Conservation (phyloP, 2,113 vertebrate genomes). For the Anthoscopus minutus region DNA sequence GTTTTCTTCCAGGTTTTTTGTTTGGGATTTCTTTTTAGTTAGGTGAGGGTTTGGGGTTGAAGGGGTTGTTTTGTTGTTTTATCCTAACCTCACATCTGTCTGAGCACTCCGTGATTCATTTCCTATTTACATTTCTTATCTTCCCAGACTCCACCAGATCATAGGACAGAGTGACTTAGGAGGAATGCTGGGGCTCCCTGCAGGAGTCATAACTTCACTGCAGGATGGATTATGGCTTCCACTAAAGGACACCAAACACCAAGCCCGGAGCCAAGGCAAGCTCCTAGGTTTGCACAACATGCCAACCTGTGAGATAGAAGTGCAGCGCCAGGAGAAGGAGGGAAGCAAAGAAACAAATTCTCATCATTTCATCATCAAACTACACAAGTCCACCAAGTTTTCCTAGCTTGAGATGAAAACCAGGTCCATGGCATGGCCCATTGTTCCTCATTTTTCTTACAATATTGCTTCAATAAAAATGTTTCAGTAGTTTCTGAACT, state of each 20-base stretch:
- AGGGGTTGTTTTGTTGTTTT: neutral
- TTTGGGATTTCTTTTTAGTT: neutral
- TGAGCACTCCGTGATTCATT: rapidly evolving
- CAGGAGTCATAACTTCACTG: neutral
- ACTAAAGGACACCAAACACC: neutral
- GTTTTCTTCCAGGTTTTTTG: neutral
- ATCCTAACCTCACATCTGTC: neutral
- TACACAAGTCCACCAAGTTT: neutral
- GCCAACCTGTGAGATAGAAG: rapidly evolving
- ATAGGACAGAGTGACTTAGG: rapidly evolving
- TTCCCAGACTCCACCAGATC: neutral
- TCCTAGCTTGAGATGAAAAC: neutral
- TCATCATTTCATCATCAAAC: neutral
- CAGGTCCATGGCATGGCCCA: too few relatives aligned
- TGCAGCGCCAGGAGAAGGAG: neutral
- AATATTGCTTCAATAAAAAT: neutral
- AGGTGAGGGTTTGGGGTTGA: rapidly evolving
- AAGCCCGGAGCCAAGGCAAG: neutral
- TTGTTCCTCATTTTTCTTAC: neutral
- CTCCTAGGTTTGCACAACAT: rapidly evolving
- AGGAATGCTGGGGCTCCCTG: neutral
- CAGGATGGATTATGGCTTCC: neutral
- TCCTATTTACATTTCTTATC: neutral
- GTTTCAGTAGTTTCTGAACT: neutral
- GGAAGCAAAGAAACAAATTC: neutral